Conservation (phyloP, 2,888 invertebrate genomes). For the Ecliptopera silaceata region DNA sequence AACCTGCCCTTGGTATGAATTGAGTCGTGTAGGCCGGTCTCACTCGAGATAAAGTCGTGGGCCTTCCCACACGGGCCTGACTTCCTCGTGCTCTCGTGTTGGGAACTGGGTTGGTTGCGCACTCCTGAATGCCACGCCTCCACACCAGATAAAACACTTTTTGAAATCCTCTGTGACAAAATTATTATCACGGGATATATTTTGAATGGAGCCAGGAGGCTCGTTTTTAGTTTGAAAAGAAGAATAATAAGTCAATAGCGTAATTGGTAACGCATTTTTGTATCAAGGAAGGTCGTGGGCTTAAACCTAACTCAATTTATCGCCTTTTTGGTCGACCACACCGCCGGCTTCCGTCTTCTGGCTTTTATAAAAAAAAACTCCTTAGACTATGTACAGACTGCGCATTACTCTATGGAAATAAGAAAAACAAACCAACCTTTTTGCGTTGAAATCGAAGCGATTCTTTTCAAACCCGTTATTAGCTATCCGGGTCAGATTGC, state of each 20-base stretch:
- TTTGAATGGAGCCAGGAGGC: no score
- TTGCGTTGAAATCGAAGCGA: constrained; percentile 13
- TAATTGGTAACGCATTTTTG: no score
- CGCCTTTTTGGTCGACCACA: no score
- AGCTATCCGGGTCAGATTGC: constrained; percentile 27
- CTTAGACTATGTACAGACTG: no score
- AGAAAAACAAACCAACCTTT: constrained; percentile 25
- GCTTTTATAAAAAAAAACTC: background rate
- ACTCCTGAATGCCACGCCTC: background rate
- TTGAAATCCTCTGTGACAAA: no score
- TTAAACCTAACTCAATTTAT: no score
- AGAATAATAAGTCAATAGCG: no score
- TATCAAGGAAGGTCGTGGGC: no score
- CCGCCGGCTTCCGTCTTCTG: no score
- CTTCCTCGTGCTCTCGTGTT: constrained; percentile 21
- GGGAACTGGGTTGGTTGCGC: constrained; percentile 21
- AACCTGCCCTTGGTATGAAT: background rate
- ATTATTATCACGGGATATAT: no score
- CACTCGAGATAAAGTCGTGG: constrained; percentile 3
- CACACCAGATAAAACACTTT: background rate
- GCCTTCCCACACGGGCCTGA: constrained; percentile 20
- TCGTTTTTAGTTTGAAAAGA: no score
- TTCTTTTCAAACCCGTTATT: constrained; percentile 32
- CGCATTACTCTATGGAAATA: constrained; percentile 34
- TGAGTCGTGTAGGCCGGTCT: background rate